Evolutionary conservation across 1,140 invertebrate species (phyloP), one percentile per base, ranked within the genome.

Genomic region (Eubasilissa regina): DNA sequence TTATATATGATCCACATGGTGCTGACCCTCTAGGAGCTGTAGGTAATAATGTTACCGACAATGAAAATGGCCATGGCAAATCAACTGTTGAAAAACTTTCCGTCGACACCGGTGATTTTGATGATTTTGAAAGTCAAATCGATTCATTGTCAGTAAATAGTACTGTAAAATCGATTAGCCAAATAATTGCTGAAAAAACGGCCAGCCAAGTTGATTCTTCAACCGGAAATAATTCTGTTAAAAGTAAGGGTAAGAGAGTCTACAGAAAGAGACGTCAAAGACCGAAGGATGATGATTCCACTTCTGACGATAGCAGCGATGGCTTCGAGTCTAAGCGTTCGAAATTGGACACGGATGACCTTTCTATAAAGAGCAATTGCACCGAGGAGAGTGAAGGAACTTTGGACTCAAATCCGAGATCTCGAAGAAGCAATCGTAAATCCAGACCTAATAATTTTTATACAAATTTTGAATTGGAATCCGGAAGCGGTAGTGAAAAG

Each of bases 401-500:
- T 10, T 13, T n/a, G n/a, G 44, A 43, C 9, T 55, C 21, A 4
- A 21, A 21, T 3, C 8, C 60, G 17, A n/a, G 56, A 15, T 64
- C 58, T 13, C 64, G 76, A 12, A 70, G 76, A 10, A 78, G 76
- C 25, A 45, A 12, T n/a, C 21, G 76, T 7, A 78, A 70, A n/a
- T 55, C 64, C 0, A 78, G 66, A 47, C 62, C 76, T 12, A 78
- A 72, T 9, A 70, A 78, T 44, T 70, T 78, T 44, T 78, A 70
- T n/a, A 70, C 48, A 0, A 78, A 78, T 45, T 78, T 44, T n/a
- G 64, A 78, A 64, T 44, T 78, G 12, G 76, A 78, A 12, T 78
- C 76, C 10, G 76, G 21, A 12, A 78, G 66, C 51, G 76, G 47
- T 7, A 64, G 76, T 19, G 76, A 77, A 8, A 47, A 56, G 58